These are phyloP conservation scores for Trachelus troglodyta DNA, from an alignment of 2,888 invertebrate genomes.

Conservation along the genomic window DNA sequence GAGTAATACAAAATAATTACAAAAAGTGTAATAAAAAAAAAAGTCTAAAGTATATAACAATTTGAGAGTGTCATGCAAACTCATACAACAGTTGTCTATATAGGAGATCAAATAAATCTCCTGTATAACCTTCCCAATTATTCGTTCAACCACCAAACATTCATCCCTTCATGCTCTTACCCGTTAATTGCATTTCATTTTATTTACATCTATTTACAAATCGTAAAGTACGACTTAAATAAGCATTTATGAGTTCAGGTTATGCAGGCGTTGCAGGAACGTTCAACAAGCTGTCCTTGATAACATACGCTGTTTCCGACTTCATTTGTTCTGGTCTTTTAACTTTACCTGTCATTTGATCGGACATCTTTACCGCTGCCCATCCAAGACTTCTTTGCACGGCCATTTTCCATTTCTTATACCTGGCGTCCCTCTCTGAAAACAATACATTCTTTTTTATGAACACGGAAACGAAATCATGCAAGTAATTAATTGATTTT, in stretches of 20 bases:
- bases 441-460: constrained; percentile 22
- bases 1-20: not conserved
- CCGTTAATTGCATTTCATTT: not conserved
- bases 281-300: not conserved
- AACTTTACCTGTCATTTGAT: constrained; percentile 80
- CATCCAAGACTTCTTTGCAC: constrained; percentile 92
- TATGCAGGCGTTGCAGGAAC: constrained; percentile 14
- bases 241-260: not conserved
- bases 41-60: not conserved
- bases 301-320: not conserved
- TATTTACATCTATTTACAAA: not conserved
- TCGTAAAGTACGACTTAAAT: not conserved
- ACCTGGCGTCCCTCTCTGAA: constrained; percentile 83
- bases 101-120: not conserved
- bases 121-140: not conserved
- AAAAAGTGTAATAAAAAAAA: not conserved
- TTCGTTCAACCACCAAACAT: not conserved
- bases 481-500: not conserved
- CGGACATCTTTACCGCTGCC: constrained; percentile 81
- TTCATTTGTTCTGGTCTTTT: constrained; percentile 9
- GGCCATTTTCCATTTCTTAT: constrained; percentile 95
- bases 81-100: not conserved
- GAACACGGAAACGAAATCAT: not conserved
- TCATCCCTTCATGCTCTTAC: not conserved
- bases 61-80: not conserved